Evolutionary conservation across 2,888 invertebrate species (phyloP).

Genomic region (Crematogaster levior): DNA sequence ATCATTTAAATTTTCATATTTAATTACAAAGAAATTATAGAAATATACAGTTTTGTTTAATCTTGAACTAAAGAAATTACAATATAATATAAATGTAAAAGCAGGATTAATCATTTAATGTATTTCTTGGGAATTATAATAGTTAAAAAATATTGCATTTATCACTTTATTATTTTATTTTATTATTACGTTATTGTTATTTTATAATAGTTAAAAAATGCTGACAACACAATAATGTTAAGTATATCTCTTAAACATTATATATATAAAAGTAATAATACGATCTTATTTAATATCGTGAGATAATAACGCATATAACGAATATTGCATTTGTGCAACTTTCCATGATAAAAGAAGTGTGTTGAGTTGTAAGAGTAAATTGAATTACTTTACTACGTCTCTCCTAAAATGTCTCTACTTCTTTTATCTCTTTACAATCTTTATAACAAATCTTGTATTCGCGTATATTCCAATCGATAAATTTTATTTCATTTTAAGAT

Average conservation of each 20-base stretch:
- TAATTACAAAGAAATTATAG: not conserved
- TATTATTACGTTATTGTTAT: not conserved
- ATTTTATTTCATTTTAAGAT: not conserved
- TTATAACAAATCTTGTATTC: constrained; percentile 3
- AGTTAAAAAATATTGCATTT: not conserved
- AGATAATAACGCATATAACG: not conserved
- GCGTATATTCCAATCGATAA: not conserved
- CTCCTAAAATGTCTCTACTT: not conserved
- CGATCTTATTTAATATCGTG: not conserved
- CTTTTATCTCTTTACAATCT: not conserved
- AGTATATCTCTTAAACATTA: not conserved
- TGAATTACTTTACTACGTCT: not conserved
- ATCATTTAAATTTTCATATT: constrained; percentile 2
- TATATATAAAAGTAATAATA: not conserved
- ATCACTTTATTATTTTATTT: not conserved
- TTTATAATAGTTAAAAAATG: not conserved
- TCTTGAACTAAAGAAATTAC: not conserved
- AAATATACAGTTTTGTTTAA: not conserved
- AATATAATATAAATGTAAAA: not conserved
- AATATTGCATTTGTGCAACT: not conserved
- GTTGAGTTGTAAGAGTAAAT: constrained; percentile 16
- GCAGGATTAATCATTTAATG: not conserved
- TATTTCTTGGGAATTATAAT: not conserved
- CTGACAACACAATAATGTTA: not conserved
- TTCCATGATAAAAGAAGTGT: not conserved